Percentiles rank a stretch among this genome's conserved stretches.
phyloP scores from a whole-genome alignment of 2,797 vertebrate genomes.

The Macropodus opercularis region DNA sequence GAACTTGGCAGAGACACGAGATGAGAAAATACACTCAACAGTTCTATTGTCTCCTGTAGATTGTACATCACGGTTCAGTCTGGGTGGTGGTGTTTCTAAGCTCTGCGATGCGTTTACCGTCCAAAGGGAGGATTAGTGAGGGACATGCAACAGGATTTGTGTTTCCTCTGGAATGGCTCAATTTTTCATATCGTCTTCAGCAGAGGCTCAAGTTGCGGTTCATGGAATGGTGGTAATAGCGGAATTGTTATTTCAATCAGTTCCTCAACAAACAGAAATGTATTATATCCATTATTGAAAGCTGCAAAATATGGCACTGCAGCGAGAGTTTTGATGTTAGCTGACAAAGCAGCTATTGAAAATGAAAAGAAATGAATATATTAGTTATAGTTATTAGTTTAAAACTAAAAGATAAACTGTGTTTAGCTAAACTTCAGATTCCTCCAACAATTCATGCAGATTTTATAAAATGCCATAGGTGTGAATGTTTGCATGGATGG shows the following conservation, averaged over 20 bases:
- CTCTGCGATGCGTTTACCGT: slow-evolving; percentile 51
- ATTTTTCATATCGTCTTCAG: slow-evolving; percentile 61
- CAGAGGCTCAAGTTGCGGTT: slow-evolving; percentile 44
- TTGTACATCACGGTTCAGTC: slow-evolving; percentile 60
- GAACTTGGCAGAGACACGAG: slow-evolving; percentile 68
- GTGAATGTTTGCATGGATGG: no score
- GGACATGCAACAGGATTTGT: slow-evolving; percentile 61
- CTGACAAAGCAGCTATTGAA: background rate
- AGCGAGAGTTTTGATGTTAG: slow-evolving; percentile 9
- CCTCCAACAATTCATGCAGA: no score
- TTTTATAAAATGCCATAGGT: no score
- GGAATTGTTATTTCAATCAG: slow-evolving; percentile 19
- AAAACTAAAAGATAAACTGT: no score
- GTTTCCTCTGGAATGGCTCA: slow-evolving; percentile 49
- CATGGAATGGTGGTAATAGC: slow-evolving; percentile 21
- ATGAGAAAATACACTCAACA: slow-evolving; percentile 68
- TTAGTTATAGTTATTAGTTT: no score
- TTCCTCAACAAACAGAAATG: background rate
- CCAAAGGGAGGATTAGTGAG: slow-evolving; percentile 68
- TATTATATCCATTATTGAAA: slow-evolving; percentile 8
- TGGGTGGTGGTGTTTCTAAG: slow-evolving; percentile 68
- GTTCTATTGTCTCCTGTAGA: slow-evolving; percentile 71
- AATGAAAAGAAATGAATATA: no score
- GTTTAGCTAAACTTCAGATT: no score
- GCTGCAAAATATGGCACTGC: background rate